Conservation (phyloP, 2,113 vertebrate genomes). For the Calyptomena viridis region DNA sequence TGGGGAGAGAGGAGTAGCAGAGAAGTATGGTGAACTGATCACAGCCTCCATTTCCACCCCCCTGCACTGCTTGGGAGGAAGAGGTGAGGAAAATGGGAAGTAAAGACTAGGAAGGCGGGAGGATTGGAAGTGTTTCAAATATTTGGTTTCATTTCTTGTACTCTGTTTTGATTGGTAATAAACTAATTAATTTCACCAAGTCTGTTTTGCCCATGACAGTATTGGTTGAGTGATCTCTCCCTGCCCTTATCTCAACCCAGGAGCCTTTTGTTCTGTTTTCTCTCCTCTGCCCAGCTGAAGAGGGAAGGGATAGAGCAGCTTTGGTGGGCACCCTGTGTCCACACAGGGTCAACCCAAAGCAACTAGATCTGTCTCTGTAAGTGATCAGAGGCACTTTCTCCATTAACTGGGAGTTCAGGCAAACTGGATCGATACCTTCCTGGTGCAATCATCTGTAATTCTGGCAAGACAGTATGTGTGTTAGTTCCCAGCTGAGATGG, state of each 20-base stretch:
- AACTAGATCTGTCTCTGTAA: not conserved
- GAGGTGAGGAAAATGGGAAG: not conserved
- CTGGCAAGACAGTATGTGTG: not conserved
- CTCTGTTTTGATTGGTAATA: not conserved
- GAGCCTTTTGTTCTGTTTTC: not conserved
- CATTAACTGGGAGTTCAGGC: not conserved
- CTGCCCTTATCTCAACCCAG: not conserved
- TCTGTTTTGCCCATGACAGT: not conserved
- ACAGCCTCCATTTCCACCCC: not conserved
- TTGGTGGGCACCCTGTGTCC: not conserved
- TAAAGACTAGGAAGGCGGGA: not conserved
- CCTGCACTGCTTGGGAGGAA: not conserved
- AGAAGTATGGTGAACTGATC: not conserved
- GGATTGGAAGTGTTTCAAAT: not conserved
- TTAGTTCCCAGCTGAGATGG: not conserved
- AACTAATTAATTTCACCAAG: not conserved
- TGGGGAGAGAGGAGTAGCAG: not conserved
- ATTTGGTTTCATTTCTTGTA: not conserved
- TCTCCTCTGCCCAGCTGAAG: not conserved
- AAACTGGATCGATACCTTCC: not conserved
- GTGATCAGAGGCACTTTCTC: not conserved
- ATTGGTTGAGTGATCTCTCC: not conserved
- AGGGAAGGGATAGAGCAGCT: not conserved
- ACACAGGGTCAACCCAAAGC: not conserved
- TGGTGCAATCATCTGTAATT: not conserved